Percentiles rank a stretch among this genome's conserved stretches.
Evolutionary conservation across 2,888 invertebrate genomes (phyloP).

Genomic region (Spodoptera littoralis): DNA sequence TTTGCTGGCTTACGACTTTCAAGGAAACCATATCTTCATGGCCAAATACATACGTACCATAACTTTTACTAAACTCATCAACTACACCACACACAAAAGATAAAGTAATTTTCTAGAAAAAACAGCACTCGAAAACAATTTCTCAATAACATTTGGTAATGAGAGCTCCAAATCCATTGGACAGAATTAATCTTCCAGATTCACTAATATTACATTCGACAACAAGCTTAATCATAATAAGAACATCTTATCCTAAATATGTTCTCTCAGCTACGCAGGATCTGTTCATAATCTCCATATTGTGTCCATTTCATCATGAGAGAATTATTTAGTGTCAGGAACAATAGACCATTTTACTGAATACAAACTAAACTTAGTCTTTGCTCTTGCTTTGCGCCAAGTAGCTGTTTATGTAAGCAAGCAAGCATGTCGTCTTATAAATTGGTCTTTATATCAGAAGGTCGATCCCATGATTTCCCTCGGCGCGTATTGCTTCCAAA

Average conservation of each 20-base stretch:
- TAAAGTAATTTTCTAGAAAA: not conserved
- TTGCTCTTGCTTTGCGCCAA: conserved; percentile 31
- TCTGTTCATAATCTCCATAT: conserved; percentile 47
- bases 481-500: conserved; percentile 56
- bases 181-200: conserved; percentile 15
- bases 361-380: conserved; percentile 23
- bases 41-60: conserved; percentile 12
- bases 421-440: conserved; percentile 42
- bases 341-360: conserved; percentile 48
- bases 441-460: conserved; percentile 45
- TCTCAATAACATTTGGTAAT: conserved; percentile 8
- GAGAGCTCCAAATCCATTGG: conserved; percentile 2
- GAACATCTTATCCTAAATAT: conserved; percentile 38
- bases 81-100: conserved; percentile 15
- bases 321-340: conserved; percentile 46
- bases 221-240: conserved; percentile 27
- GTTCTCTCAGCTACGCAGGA: conserved; percentile 34
- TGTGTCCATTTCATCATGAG: conserved; percentile 46
- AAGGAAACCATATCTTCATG: conserved; percentile 15
- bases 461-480: conserved; percentile 62
- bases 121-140: not conserved
- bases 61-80: conserved; percentile 14
- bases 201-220: conserved; percentile 22
- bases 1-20: conserved; percentile 27
- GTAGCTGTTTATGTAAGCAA: conserved; percentile 47